Percentiles rank a stretch among this genome's conserved stretches.
These are phyloP conservation scores for Amniataba percoides DNA, from an alignment of 2,797 vertebrate species.

Conservation along the genomic window DNA sequence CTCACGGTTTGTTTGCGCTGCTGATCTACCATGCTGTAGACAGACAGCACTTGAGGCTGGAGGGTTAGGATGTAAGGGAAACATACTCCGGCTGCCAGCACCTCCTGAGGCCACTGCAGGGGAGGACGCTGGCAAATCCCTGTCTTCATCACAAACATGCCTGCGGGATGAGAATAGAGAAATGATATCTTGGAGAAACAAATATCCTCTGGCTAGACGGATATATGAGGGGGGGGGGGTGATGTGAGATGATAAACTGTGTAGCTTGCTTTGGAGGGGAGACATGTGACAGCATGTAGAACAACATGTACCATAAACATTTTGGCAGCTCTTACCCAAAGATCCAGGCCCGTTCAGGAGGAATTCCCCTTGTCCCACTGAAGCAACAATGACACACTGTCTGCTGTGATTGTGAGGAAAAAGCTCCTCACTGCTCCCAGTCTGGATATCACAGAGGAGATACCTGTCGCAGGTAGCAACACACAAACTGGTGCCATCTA, in stretches of 20 bases:
- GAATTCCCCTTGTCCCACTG: slow-evolving; percentile 77
- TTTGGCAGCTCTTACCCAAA: slow-evolving; percentile 75
- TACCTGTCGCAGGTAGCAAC: slow-evolving; percentile 77
- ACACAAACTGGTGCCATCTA: slow-evolving; percentile 71
- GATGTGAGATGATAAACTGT: slow-evolving; percentile 38
- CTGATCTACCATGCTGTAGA: slow-evolving; percentile 84
- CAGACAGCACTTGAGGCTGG: slow-evolving; percentile 69
- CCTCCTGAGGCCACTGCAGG: slow-evolving; percentile 79
- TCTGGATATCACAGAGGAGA: slow-evolving; percentile 76
- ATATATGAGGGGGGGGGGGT: slow-evolving; percentile 28
- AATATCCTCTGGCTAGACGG: slow-evolving; percentile 56
- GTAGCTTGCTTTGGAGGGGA: slow-evolving; percentile 27
- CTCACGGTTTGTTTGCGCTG: slow-evolving; percentile 78
- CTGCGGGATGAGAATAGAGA: slow-evolving; percentile 61
- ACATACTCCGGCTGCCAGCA: slow-evolving; percentile 75
- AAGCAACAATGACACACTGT: slow-evolving; percentile 64
- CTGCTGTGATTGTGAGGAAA: slow-evolving; percentile 74
- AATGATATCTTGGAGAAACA: slow-evolving; percentile 52
- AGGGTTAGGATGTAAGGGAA: slow-evolving; percentile 79
- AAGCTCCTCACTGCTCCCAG: slow-evolving; percentile 72
- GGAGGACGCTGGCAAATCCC: slow-evolving; percentile 81
- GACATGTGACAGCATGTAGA: slow-evolving; percentile 5
- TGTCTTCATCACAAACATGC: slow-evolving; percentile 83
- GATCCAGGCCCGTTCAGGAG: slow-evolving; percentile 81
- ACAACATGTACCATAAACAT: slow-evolving; percentile 31